phyloP scores from a whole-genome alignment of 2,113 vertebrate species.

The Campylomormyrus tamandua region DNA sequence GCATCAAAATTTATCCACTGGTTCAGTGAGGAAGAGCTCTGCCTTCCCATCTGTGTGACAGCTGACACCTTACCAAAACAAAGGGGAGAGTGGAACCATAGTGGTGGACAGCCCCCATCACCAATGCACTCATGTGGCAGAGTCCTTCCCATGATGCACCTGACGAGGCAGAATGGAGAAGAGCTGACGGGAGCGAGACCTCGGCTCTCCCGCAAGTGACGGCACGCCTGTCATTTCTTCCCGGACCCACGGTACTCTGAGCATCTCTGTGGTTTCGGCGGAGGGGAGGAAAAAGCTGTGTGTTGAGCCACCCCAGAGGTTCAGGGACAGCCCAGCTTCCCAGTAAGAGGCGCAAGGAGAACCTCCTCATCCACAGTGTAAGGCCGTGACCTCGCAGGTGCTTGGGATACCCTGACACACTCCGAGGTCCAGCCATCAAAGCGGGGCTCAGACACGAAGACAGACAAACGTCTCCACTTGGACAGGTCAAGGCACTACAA shows the following conservation, averaged over 20 bases:
- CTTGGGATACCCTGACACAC: neutral
- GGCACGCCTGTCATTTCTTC: neutral
- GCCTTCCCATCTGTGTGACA: neutral
- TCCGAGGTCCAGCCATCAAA: neutral
- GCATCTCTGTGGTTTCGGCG: neutral
- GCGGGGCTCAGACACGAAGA: neutral
- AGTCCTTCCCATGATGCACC: slow-evolving; percentile 23
- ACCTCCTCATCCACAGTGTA: neutral
- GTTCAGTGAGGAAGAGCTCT: neutral
- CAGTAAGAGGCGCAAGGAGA: neutral
- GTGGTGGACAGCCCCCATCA: neutral
- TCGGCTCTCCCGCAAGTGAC: slow-evolving; percentile 25
- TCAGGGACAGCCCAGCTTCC: neutral
- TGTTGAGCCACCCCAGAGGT: neutral
- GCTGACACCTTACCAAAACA: neutral
- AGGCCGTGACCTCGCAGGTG: neutral
- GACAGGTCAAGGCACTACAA: neutral
- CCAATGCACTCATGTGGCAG: slow-evolving; percentile 21
- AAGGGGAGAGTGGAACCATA: slow-evolving; percentile 14
- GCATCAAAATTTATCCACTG: neutral
- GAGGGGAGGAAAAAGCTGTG: slow-evolving; percentile 16
- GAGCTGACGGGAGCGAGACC: neutral
- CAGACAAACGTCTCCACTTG: neutral
- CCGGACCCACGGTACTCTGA: neutral
- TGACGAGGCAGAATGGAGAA: slow-evolving; percentile 24